Base-by-base conservation (phyloP, 2,888 invertebrate species). In the Allolobophora icterica region DNA sequence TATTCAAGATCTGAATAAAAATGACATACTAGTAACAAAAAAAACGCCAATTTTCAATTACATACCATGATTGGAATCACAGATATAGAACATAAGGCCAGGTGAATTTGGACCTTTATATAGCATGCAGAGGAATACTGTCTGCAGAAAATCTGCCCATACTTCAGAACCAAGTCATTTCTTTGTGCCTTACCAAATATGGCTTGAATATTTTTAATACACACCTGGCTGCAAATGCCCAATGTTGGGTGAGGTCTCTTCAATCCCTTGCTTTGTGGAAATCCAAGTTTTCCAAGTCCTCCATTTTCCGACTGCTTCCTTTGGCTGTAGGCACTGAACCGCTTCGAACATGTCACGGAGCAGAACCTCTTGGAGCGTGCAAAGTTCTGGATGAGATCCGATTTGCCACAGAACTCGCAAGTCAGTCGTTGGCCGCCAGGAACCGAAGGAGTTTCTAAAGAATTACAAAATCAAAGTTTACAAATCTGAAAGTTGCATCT, bases 331-430 rank as follows among this genome's bases (percentile, higher is more conserved):
- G 91, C 91, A n/a, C 89, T 96, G 94, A 95, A 95, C 35, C 96
- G 96, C 95, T 96, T 97, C 90, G 97, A 97, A 95, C 97, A 97
- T 34, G 96, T 96, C 40, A 97, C 96, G 0, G 97, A 97, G 94
- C 97, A 98, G 94, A 97, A 97, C 89, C 97, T 96, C 94, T 94
- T 94, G 90, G 97, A 96, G 93, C 97, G 97, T 94, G 97, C 97
- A 94, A 97, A 96, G 94, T 97, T 97, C 4, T 96, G 95, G 91
- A 96, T 96, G 89, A 96, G 95, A 94, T 96, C 97, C 34, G 96
- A 95, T 93, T 96, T 97, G 58, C 97, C 97, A 94, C 98, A 98
- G 92, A 96, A 96, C 95, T 97, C 97, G 94, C 97, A 98, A 84
- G 94, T 94, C 90, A 94, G 93, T 90, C 89, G 91, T 42, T 89